Percentiles rank a stretch among this genome's conserved stretches.
phyloP scores from a whole-genome alignment of 2,113 vertebrate species.

The Chloebia gouldiae region DNA sequence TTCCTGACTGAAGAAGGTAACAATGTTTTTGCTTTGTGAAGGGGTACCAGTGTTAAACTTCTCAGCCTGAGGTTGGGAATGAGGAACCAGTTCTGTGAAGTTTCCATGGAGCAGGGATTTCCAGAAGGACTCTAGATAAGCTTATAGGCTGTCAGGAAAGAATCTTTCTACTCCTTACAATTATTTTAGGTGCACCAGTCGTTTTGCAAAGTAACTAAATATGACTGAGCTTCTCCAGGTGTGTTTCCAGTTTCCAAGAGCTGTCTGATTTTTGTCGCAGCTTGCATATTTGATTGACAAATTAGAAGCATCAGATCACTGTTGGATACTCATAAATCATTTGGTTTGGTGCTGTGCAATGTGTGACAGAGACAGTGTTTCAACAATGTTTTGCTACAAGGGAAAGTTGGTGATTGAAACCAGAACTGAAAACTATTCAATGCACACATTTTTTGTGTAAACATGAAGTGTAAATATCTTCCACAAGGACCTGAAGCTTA shows the following conservation, averaged over 20 bases:
- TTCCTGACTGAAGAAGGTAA: background rate
- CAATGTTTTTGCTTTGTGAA: background rate
- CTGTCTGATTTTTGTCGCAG: background rate
- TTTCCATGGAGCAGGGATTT: background rate
- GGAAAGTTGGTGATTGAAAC: background rate
- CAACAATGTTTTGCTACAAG: background rate
- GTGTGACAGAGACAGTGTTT: background rate
- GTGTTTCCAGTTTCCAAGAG: background rate
- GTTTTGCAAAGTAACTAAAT: background rate
- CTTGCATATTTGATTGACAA: background rate
- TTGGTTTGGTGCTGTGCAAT: background rate
- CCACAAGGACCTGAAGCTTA: background rate
- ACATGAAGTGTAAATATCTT: background rate
- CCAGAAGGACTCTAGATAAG: background rate
- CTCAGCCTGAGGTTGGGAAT: background rate
- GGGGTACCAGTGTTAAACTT: background rate
- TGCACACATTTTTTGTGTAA: background rate
- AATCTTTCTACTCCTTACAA: background rate
- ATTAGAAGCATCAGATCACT: background rate
- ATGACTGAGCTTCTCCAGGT: background rate
- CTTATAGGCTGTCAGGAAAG: background rate
- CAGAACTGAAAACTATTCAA: background rate
- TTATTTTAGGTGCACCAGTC: rapidly evolving
- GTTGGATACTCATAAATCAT: background rate
- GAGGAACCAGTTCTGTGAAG: background rate